These are phyloP conservation scores for Cremastobaeus sp. DNA, from an alignment of 2,888 invertebrate species.

Conservation along the genomic window DNA sequence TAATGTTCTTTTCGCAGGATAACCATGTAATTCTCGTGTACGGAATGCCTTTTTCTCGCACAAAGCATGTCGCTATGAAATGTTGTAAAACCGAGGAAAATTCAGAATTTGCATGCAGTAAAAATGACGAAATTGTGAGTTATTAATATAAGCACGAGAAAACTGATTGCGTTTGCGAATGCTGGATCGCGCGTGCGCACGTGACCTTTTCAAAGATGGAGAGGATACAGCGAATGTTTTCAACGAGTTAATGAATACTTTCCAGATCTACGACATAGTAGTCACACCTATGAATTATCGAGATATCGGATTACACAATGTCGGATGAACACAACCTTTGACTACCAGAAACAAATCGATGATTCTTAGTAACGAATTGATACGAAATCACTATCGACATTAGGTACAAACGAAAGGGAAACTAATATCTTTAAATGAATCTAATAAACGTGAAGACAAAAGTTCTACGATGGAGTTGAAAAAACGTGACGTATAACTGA, in stretches of 20 bases:
- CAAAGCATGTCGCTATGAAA: constrained; percentile 33
- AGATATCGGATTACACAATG: constrained; percentile 62
- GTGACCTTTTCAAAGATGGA: constrained; percentile 61
- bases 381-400: constrained; percentile 40
- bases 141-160: constrained; percentile 63
- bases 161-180: constrained; percentile 60
- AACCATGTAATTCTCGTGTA: constrained; percentile 34
- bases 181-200: constrained; percentile 62
- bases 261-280: constrained; percentile 63
- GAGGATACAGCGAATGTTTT: constrained; percentile 60
- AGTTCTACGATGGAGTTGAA: constrained; percentile 10
- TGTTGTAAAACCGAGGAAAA: constrained; percentile 55
- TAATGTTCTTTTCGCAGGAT: not conserved
- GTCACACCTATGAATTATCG: constrained; percentile 63
- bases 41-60: constrained; percentile 45
- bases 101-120: constrained; percentile 59
- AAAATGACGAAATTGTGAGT: constrained; percentile 62
- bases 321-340: constrained; percentile 56
- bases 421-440: constrained; percentile 41
- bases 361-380: constrained; percentile 48
- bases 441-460: constrained; percentile 49
- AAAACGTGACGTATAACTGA: no score
- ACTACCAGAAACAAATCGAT: constrained; percentile 60
- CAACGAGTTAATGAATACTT: constrained; percentile 63
- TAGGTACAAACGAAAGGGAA: constrained; percentile 35